A percentile compares a stretch with the other conserved stretches of the same genome.
Evolutionary conservation across 1,140 invertebrate genomes (phyloP).

Genomic region (Zaprionus taronus): DNA sequence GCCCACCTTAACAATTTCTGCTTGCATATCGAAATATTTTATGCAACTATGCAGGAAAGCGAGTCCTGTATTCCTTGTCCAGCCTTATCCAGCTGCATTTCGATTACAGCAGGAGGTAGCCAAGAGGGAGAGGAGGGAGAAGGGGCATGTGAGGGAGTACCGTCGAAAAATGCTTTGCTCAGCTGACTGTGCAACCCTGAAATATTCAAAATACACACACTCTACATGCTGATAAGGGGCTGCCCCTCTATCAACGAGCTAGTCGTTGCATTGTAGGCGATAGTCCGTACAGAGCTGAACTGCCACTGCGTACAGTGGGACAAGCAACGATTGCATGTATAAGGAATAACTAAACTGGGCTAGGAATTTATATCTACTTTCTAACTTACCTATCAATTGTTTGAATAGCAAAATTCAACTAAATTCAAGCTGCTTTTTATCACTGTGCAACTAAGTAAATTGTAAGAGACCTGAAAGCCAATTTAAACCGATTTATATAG

Average conservation of each 20-base stretch:
- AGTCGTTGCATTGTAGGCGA: conserved; percentile 1
- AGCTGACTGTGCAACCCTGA: conserved; percentile 28
- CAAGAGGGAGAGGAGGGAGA: background rate
- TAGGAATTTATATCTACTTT: no score
- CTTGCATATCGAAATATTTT: conserved; percentile 57
- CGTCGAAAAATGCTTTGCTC: conserved; percentile 45
- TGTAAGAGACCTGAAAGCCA: no score
- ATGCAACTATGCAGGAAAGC: conserved; percentile 59
- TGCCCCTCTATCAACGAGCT: background rate
- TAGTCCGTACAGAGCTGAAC: background rate
- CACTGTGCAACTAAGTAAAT: no score
- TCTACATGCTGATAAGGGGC: background rate
- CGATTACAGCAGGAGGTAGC: conserved; percentile 46
- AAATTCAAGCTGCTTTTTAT: no score
- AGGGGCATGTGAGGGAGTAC: conserved; percentile 7
- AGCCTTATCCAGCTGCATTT: conserved; percentile 41
- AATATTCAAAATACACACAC: conserved; percentile 49
- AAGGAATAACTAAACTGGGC: no score
- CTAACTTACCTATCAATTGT: no score
- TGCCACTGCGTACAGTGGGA: background rate
- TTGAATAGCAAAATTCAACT: no score
- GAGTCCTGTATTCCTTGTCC: background rate
- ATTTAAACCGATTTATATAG: no score
- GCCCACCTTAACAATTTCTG: conserved; percentile 10
- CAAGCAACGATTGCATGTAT: no score